Base-by-base conservation (phyloP, 2,797 vertebrate genomes). In the Sebastes taczanowskii region DNA sequence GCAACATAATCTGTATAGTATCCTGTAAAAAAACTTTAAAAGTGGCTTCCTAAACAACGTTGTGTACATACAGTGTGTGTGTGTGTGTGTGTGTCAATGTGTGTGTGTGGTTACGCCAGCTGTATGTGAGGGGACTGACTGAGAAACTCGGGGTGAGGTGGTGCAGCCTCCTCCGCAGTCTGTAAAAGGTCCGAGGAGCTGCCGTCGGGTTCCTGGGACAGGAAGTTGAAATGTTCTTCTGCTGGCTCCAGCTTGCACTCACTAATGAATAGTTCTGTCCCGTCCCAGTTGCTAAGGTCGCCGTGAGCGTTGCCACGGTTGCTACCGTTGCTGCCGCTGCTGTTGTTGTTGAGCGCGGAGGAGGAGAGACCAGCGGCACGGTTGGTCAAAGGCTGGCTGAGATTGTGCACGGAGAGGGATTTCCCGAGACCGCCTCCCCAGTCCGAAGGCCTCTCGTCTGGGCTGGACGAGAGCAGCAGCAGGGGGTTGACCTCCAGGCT, bases 321-420 rank as follows among this genome's bases (percentile, higher is more conserved):
- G 81, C 97, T 97, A 85, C 88, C 64, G 67, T 91, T 91, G 67
- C 88, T 86, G 87, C 87, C 90, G 83, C 89, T 88, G 86, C 87
- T 91, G 83, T 90, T 85, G 90, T 90, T 85, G 90, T 88, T 90
- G 61, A 88, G 87, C 4, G 71, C 65, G 30, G 92, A 90, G 60
- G 94, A 91, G 59, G 94, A 91, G 60, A 92, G 88, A 70, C 86
- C 78, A 2, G 92, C 71, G 81, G 86, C 82, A 69, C 72, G 86
- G 78, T 78, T 91, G 34, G 78, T 88, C 66, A 95, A 92, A 16
- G 97, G 95, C 78, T 96, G 96, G 90, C 97, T 97, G 88, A 99
- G 96, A 88, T 97, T 97, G 92, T 99, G 97, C 83, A 95, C 97
- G 23, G 98, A 99, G 83, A 97, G 92, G 71, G 98, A 98, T 91